Percentiles rank a stretch among this genome's conserved stretches.
Conservation (phyloP, 2,888 invertebrate species). For the Scelioninae gen. 2 region DNA sequence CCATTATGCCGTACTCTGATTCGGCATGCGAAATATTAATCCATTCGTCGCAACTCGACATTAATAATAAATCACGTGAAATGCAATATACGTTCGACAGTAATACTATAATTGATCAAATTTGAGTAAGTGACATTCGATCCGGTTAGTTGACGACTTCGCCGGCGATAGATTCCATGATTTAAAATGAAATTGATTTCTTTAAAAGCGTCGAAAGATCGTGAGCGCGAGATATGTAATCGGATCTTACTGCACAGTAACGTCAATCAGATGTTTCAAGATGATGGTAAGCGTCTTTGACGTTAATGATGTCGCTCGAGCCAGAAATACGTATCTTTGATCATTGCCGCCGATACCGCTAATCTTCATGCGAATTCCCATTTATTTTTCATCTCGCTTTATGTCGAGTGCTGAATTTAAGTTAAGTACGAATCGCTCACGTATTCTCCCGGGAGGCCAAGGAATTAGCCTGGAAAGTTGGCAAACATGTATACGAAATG, state of each 20-base stretch:
- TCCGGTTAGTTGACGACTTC: constrained; percentile 41
- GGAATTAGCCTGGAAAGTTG: no score
- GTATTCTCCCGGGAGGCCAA: no score
- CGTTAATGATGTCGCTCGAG: constrained; percentile 55
- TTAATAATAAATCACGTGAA: constrained; percentile 24
- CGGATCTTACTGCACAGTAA: constrained; percentile 53
- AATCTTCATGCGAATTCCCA: constrained; percentile 39
- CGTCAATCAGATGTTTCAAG: constrained; percentile 59
- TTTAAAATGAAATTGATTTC: constrained; percentile 59
- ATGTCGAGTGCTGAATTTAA: background rate
- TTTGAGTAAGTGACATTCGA: constrained; percentile 47
- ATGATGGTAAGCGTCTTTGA: constrained; percentile 56
- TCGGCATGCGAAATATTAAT: no score
- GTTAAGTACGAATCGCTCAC: constrained; percentile 3
- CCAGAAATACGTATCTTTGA: constrained; percentile 32
- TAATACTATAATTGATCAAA: constrained; percentile 48
- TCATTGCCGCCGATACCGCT: constrained; percentile 35
- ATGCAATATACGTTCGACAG: constrained; percentile 33
- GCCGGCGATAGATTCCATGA: constrained; percentile 48
- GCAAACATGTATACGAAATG: no score
- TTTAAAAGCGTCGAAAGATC: constrained; percentile 56
- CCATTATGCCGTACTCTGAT: no score
- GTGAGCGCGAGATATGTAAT: constrained; percentile 53
- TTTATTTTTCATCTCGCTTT: constrained; percentile 20
- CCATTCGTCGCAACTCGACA: constrained; percentile 13